phyloP scores from a whole-genome alignment of 2,113 vertebrate species.

The Gopherus flavomarginatus region DNA sequence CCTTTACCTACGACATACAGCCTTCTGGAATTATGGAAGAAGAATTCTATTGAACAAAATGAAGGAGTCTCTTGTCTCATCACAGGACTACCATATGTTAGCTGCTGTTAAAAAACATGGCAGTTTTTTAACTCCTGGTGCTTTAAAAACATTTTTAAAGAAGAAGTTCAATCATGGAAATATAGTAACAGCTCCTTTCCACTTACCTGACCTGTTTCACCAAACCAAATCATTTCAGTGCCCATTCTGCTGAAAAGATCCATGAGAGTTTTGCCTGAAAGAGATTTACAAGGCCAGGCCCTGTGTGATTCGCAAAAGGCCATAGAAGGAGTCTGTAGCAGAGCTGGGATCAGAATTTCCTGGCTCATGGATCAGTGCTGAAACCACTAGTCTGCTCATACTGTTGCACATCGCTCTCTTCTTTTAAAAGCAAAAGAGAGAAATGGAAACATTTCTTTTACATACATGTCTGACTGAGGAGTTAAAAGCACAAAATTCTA shows the following conservation, averaged over 20 bases:
- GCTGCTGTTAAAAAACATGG: background rate
- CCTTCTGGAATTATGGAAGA: constrained; percentile 14
- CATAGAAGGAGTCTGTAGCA: background rate
- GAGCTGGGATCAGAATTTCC: background rate
- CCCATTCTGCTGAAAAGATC: background rate
- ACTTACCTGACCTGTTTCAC: background rate
- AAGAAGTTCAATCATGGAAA: background rate
- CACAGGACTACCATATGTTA: background rate
- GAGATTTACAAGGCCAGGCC: background rate
- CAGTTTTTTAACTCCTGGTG: background rate
- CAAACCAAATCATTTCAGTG: background rate
- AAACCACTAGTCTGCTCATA: background rate
- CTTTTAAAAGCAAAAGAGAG: background rate
- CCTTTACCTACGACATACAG: constrained; percentile 8
- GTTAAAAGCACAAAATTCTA: constrained; percentile 13
- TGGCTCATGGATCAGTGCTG: background rate
- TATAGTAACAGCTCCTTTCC: background rate
- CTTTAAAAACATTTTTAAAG: background rate
- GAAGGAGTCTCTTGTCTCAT: background rate
- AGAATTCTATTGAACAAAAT: background rate
- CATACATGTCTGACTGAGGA: rapidly evolving
- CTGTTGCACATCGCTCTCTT: background rate
- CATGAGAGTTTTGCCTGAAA: background rate
- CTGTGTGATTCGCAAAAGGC: background rate
- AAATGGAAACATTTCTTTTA: background rate